Evolutionary conservation across 2,113 vertebrate species (phyloP).

Genomic region (Dermatemys mawii): DNA sequence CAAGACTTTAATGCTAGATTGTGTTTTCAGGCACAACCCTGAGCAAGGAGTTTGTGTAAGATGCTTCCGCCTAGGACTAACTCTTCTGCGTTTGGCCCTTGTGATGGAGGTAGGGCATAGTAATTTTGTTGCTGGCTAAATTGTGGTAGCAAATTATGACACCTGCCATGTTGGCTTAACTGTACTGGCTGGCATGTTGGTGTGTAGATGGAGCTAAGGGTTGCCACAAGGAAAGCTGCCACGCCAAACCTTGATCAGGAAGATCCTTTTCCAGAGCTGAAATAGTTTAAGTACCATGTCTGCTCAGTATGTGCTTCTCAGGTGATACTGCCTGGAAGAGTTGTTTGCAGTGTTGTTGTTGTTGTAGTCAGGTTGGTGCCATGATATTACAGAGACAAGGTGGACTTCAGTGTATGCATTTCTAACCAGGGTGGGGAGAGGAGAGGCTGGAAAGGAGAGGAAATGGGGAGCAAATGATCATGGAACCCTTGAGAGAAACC

Average conservation of each 20-base stretch:
- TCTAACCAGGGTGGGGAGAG: constrained; percentile 55
- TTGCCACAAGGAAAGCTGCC: background rate
- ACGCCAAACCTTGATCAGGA: background rate
- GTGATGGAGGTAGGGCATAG: background rate
- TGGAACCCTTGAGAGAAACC: constrained; percentile 66
- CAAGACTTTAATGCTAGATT: background rate
- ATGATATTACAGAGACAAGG: background rate
- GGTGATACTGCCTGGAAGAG: background rate
- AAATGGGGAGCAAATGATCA: constrained; percentile 71
- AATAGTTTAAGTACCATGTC: background rate
- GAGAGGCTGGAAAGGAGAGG: constrained; percentile 63
- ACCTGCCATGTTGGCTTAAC: background rate
- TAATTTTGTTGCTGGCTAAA: background rate
- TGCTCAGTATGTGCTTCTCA: background rate
- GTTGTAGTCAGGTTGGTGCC: background rate
- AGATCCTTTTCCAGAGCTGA: background rate
- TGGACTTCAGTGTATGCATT: constrained; percentile 64
- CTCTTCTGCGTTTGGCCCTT: background rate
- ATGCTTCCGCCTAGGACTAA: background rate
- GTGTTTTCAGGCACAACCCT: background rate
- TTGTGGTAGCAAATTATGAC: background rate
- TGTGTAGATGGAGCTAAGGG: too few species aligned
- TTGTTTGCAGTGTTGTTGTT: background rate
- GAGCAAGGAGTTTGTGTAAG: background rate
- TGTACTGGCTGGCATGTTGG: background rate